phyloP scores from a whole-genome alignment of 2,888 invertebrate species.

The Nomada hirtipes region DNA sequence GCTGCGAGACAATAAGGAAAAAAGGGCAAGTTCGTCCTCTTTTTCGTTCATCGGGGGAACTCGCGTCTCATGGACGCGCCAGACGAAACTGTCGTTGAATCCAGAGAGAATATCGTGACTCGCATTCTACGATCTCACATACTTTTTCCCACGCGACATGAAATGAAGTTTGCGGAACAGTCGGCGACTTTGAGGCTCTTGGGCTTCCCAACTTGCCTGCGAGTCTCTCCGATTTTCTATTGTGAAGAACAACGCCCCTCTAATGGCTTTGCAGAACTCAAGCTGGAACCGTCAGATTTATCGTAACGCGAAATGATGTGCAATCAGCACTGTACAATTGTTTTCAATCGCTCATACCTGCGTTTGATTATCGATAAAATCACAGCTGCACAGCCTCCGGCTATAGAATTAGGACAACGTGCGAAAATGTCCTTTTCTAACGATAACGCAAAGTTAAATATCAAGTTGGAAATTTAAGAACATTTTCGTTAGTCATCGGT shows the following conservation, averaged over 20 bases:
- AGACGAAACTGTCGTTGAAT: constrained; percentile 54
- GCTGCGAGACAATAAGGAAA: constrained; percentile 30
- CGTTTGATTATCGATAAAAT: too few species aligned
- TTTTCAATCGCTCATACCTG: too few species aligned
- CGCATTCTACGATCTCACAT: constrained; percentile 64
- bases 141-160: constrained; percentile 65
- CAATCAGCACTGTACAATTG: not conserved
- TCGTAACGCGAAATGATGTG: not conserved
- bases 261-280: constrained; percentile 34
- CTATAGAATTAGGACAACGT: too few species aligned
- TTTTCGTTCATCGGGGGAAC: constrained; percentile 32
- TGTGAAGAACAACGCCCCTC: constrained; percentile 52
- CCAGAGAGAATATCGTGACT: constrained; percentile 68
- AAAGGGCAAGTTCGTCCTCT: constrained; percentile 8
- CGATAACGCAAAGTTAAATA: too few species aligned
- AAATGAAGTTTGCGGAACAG: constrained; percentile 69
- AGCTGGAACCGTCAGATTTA: not conserved
- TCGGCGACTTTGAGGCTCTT: constrained; percentile 64
- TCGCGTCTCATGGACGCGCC: constrained; percentile 31
- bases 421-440: too few species aligned
- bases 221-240: constrained; percentile 56
- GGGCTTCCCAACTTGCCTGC: constrained; percentile 53
- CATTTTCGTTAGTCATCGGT: too few species aligned
- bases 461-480: too few species aligned
- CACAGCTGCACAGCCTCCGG: too few species aligned